These are phyloP conservation scores for Phyllotreta cruciferae DNA, from an alignment of 2,888 invertebrate genomes.

Conservation along the genomic window DNA sequence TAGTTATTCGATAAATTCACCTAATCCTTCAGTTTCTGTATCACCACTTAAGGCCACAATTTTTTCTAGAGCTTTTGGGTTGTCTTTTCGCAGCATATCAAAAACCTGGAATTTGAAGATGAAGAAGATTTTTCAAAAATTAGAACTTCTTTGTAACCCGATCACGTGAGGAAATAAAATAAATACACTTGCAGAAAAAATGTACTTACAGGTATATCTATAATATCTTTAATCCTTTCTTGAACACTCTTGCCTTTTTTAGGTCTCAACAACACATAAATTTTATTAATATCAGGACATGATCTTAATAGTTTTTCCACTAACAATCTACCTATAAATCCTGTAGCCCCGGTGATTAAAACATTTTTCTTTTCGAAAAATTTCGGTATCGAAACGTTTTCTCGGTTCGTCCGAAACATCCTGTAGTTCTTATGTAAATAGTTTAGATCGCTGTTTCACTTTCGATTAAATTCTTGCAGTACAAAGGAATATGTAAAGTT, in stretches of 20 bases:
- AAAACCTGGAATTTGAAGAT: constrained; percentile 6
- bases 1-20: constrained; percentile 7
- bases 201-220: constrained; percentile 63
- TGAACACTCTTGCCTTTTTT: constrained; percentile 72
- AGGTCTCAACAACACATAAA: constrained; percentile 79
- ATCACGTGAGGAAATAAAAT: too few species aligned
- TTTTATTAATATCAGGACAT: constrained; percentile 74
- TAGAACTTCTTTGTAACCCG: not conserved
- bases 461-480: too few species aligned
- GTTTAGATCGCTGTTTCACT: too few species aligned
- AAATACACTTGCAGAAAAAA: constrained; percentile 2
- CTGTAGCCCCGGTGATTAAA: constrained; percentile 87
- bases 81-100: not conserved
- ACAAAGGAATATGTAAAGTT: too few species aligned
- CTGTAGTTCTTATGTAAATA: not conserved
- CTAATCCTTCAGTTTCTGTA: constrained; percentile 17
- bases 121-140: not conserved
- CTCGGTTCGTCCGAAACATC: constrained; percentile 3
- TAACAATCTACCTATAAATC: constrained; percentile 89
- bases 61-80: constrained; percentile 21
- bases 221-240: constrained; percentile 69
- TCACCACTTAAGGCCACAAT: constrained; percentile 19
- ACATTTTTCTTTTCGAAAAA: constrained; percentile 74
- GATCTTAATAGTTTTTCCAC: constrained; percentile 90
- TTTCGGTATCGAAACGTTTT: constrained; percentile 61